Evolutionary conservation across 2,113 vertebrate genomes (phyloP), one percentile per base, ranked within the genome.

Genomic region (Seriola quinqueradiata): DNA sequence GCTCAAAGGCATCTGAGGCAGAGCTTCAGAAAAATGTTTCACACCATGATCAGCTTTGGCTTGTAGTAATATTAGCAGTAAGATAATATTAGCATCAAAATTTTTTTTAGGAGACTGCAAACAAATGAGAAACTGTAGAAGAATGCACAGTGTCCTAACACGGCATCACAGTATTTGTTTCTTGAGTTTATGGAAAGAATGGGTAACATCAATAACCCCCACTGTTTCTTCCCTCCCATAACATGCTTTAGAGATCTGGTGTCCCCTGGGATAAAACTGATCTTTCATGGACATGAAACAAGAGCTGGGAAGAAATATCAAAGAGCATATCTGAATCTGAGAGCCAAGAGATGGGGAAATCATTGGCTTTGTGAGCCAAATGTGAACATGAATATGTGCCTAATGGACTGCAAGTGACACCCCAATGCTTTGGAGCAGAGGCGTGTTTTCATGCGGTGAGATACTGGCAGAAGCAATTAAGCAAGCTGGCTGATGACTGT

Each of bases 261-360:
- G 34, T 78, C 86, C 67, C 79, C 58, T 32, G 76, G 75, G 85
- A 82, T 59, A 25, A 85, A 82, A 66, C 28, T 42, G 54, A 86
- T 86, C 69, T 81, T 88, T 77, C 73, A 74, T 52, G 68, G 82
- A 88, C 82, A 82, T 84, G 83, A 90, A 91, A 85, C 52, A 83
- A 76, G 74, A 84, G 63, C 65, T 17, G 44, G 32, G 34, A 75
- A 68, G 60, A 86, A 73, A 70, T 82, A 85, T 93, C 87, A 93
- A 93, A 94, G 82, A 83, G 89, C 83, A 90, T 86, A 75, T 90
- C 73, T 89, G 83, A 92, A 82, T 86, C 50, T 28, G 23, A 77
- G 57, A 82, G 74, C 66, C 3, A 28, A 63, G 78, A 84, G 61
- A 82, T 1, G 11, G 21, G 46, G 28, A 78, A 82, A 87, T 79